These are phyloP conservation scores for Phrynosoma platyrhinos DNA, from an alignment of 2,113 vertebrate genomes.

Conservation along the genomic window DNA sequence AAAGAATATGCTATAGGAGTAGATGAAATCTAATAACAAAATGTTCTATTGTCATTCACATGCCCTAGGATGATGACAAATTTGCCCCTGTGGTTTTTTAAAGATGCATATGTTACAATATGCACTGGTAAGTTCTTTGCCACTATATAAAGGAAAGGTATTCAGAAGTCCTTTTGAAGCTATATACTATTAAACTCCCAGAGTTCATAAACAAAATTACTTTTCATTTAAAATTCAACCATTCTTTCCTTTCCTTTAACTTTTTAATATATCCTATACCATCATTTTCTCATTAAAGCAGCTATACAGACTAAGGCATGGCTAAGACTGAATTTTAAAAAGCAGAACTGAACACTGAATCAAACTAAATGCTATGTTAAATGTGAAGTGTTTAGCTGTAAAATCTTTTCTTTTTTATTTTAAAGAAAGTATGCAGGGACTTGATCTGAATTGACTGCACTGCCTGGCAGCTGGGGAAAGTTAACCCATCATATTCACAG, in stretches of 20 bases:
- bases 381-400: neutral
- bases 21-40: constrained; percentile 28
- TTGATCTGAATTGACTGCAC: neutral
- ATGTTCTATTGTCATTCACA: constrained; percentile 19
- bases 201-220: neutral
- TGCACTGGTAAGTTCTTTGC: neutral
- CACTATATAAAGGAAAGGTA: neutral
- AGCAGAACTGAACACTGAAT: neutral
- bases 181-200: neutral
- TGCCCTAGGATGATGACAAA: constrained; percentile 1
- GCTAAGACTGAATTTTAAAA: neutral
- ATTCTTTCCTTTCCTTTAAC: neutral
- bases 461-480: neutral
- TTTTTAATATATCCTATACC: neutral
- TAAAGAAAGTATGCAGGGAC: neutral
- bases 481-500: neutral
- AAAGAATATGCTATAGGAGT: constrained; percentile 9
- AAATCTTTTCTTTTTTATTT: neutral
- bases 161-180: neutral
- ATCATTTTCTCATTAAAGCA: neutral
- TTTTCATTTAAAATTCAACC: neutral
- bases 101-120: constrained; percentile 7
- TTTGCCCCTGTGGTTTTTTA: neutral
- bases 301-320: neutral
- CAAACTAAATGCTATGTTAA: neutral